Evolutionary conservation across 2,113 vertebrate genomes (phyloP).

Genomic region (Grallaria varia): DNA sequence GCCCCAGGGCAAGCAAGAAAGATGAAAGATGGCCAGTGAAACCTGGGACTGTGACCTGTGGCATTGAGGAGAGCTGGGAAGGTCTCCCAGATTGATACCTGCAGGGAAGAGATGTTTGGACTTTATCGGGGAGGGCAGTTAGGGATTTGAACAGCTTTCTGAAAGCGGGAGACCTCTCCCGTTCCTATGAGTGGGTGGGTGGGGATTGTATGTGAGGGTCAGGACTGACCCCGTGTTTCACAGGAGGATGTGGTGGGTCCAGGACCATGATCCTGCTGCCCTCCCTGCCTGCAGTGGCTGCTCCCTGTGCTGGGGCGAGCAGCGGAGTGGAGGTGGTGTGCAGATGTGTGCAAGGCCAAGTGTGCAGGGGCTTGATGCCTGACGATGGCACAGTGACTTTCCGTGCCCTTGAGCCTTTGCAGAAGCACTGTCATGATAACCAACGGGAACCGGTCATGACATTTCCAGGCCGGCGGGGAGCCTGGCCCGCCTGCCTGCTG

Average conservation of each 20-base stretch:
- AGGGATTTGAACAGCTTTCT: neutral
- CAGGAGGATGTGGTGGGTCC: neutral
- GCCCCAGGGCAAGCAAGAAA: neutral
- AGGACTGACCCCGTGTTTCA: accelerated
- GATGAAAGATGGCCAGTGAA: neutral
- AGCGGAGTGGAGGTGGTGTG: neutral
- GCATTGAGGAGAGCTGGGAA: neutral
- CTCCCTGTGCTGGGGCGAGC: neutral
- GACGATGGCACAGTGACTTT: neutral
- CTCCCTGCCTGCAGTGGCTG: neutral
- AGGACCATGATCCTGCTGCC: neutral
- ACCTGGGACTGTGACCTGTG: neutral
- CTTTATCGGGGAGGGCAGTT: accelerated
- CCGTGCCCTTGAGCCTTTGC: neutral
- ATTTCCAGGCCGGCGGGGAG: neutral
- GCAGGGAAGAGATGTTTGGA: neutral
- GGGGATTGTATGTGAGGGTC: accelerated
- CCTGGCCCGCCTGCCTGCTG: neutral
- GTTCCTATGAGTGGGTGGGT: accelerated
- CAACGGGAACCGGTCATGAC: neutral
- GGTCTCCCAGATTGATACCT: neutral
- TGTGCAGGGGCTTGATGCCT: neutral
- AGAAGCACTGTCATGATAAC: accelerated
- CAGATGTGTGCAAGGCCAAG: neutral
- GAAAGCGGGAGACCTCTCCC: neutral